Conservation (phyloP, 2,113 vertebrate genomes). For the Apaloderma vittatum region DNA sequence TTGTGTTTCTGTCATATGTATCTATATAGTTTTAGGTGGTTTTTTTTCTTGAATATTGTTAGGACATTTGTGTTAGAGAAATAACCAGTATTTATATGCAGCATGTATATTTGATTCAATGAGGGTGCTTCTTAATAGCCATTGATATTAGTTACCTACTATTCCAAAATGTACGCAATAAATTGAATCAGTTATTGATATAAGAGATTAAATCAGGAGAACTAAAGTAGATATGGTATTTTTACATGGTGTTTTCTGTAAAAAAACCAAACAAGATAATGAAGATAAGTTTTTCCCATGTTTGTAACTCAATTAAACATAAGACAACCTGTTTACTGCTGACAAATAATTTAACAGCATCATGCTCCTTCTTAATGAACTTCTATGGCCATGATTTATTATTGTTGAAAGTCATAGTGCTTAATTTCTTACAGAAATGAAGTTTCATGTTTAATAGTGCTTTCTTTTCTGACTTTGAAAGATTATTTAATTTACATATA, state of each 20-base stretch:
- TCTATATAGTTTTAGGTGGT: fast-evolving
- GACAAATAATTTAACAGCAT: not conserved
- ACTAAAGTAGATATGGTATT: not conserved
- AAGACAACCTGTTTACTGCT: not conserved
- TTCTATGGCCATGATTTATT: not conserved
- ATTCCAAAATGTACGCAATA: not conserved
- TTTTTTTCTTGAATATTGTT: not conserved
- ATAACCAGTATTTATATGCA: not conserved
- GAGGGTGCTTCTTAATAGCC: not conserved
- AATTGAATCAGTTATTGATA: not conserved
- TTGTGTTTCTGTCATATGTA: not conserved
- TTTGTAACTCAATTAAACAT: not conserved
- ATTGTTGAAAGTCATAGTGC: not conserved
- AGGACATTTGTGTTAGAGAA: not conserved
- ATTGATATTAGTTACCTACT: not conserved
- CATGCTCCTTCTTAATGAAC: not conserved
- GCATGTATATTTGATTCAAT: not conserved
- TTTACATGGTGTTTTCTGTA: not conserved
- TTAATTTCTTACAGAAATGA: not conserved
- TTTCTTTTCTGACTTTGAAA: slow-evolving; percentile 18
- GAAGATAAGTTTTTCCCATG: not conserved
- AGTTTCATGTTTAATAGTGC: not conserved
- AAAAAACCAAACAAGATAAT: not conserved
- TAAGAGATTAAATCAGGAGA: not conserved
- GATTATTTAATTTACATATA: slow-evolving; percentile 19